Conservation (phyloP, 2,113 vertebrate species). For the Gopherus flavomarginatus region DNA sequence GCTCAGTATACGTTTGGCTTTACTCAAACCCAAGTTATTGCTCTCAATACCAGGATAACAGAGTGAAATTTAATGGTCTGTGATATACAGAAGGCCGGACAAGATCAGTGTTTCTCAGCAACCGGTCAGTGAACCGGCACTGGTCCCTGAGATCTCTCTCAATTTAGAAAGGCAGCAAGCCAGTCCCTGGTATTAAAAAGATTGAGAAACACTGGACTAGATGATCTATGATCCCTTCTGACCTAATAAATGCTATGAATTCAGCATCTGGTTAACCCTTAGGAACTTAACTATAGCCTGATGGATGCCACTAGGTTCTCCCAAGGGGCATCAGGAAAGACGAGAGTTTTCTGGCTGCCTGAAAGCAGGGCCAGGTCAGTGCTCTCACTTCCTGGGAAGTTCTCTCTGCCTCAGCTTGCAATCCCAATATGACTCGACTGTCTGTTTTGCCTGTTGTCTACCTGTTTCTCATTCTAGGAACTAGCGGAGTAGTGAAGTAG, state of each 20-base stretch:
- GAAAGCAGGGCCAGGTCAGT: background rate
- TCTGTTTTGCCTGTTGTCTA: background rate
- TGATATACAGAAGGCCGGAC: background rate
- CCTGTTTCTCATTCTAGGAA: background rate
- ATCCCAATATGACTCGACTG: background rate
- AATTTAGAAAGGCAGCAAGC: no score
- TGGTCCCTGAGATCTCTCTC: no score
- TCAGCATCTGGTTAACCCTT: background rate
- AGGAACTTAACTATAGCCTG: background rate
- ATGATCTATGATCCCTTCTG: background rate
- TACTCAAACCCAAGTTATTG: background rate
- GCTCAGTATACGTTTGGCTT: background rate
- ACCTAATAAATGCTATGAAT: background rate
- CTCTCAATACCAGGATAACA: background rate
- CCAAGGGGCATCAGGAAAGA: background rate
- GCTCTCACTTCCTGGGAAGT: background rate
- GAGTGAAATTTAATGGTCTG: background rate
- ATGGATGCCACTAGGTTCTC: background rate
- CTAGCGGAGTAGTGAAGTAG: background rate
- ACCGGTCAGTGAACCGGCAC: no score
- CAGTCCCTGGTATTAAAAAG: no score
- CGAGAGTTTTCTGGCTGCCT: accelerated
- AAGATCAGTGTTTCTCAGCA: background rate
- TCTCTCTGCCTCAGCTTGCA: background rate
- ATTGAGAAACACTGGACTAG: background rate